These are phyloP conservation scores for Peromyscus maniculatus DNA, from an alignment of 2,113 vertebrate species.

Conservation along the genomic window DNA sequence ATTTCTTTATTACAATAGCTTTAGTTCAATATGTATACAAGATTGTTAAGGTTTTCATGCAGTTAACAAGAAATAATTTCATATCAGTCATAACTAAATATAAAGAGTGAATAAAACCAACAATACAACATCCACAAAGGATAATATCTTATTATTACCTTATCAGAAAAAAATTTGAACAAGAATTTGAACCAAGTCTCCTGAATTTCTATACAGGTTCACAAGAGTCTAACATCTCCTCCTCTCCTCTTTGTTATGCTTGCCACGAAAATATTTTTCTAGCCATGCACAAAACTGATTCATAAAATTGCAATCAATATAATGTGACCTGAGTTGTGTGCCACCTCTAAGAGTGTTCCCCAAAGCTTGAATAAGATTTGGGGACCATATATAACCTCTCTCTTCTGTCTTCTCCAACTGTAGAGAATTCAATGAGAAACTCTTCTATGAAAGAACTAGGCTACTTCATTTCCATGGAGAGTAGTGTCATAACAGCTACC, in stretches of 20 bases:
- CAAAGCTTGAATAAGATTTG: not conserved
- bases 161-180: not conserved
- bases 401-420: no score
- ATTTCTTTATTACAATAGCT: conserved; percentile 13
- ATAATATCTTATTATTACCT: not conserved
- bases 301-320: not conserved
- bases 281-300: not conserved
- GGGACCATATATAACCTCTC: not conserved
- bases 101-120: not conserved
- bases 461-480: not conserved
- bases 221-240: not conserved
- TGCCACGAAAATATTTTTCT: not conserved
- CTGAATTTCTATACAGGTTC: not conserved
- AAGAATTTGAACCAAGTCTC: not conserved
- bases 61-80: conserved; percentile 23
- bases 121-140: not conserved
- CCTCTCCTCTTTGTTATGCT: no score
- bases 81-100: conserved; percentile 34
- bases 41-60: not conserved
- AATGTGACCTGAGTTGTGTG: not conserved
- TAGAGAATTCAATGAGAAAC: not conserved
- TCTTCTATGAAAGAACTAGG: not conserved
- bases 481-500: not conserved
- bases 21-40: not conserved
- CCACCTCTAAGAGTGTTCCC: not conserved